Evolutionary conservation across 2,888 invertebrate genomes (phyloP).

Genomic region (Leptogaster cylindrica): DNA sequence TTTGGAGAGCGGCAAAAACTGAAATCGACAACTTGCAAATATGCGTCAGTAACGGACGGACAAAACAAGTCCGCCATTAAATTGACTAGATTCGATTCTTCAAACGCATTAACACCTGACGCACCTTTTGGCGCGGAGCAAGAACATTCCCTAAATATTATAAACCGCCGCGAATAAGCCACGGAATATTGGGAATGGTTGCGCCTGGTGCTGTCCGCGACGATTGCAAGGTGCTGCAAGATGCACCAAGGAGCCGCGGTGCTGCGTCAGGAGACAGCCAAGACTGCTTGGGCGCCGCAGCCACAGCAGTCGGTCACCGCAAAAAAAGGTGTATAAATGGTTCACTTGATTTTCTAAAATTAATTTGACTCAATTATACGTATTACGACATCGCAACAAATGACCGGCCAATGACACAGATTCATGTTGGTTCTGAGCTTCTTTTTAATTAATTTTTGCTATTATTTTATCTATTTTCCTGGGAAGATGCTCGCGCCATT

Average conservation of each 20-base stretch:
- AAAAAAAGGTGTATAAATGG: conserved; percentile 34
- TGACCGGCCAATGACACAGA: conserved; percentile 14
- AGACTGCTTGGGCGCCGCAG: not conserved
- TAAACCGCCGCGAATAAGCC: no score
- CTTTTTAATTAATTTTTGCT: no score
- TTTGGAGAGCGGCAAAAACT: no score
- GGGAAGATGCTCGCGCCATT: no score
- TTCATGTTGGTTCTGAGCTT: not conserved
- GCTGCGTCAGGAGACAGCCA: not conserved
- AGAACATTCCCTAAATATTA: no score
- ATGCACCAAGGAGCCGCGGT: not conserved
- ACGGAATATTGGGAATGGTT: no score
- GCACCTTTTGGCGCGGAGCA: not conserved
- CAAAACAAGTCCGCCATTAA: no score
- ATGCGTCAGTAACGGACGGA: no score
- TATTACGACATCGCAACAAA: not conserved
- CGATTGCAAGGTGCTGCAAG: not conserved
- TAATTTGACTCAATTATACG: conserved; percentile 25
- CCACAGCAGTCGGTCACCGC: not conserved
- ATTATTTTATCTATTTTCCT: no score
- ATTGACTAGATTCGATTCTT: no score
- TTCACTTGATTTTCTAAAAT: conserved; percentile 37
- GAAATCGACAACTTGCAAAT: no score
- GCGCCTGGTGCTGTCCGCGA: not conserved
- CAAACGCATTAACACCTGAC: not conserved